These are phyloP conservation scores for Ectobius pallidus DNA, from an alignment of 2,888 invertebrate genomes.

Conservation along the genomic window DNA sequence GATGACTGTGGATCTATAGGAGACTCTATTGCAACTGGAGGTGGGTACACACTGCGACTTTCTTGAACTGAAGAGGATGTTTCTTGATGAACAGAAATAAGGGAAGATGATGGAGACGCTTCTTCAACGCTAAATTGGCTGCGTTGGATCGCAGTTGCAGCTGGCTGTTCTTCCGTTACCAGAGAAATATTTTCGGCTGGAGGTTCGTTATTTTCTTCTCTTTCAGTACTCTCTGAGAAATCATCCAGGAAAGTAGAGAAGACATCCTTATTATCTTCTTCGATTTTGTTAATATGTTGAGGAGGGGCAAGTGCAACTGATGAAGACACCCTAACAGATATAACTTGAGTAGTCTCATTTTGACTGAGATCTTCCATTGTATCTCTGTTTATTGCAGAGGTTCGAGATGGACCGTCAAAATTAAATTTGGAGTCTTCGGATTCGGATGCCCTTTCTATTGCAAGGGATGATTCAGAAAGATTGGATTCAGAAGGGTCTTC, in stretches of 20 bases:
- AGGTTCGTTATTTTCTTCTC: background rate
- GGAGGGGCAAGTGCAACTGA: conserved; percentile 50
- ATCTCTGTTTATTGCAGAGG: too few relatives aligned
- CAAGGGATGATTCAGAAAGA: too few relatives aligned
- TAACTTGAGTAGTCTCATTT: conserved; percentile 50
- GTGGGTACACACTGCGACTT: background rate
- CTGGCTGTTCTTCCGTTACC: conserved; percentile 41
- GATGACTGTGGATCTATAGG: background rate
- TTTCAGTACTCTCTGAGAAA: background rate
- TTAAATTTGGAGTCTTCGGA: too few relatives aligned
- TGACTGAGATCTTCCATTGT: background rate
- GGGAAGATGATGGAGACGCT: conserved; percentile 39
- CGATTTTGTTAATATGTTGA: background rate
- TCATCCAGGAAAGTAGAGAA: conserved; percentile 38
- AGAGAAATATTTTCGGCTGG: conserved; percentile 26
- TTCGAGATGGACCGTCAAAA: too few relatives aligned
- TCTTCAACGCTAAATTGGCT: conserved; percentile 47
- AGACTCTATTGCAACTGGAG: background rate
- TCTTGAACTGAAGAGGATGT: background rate
- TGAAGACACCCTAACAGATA: conserved; percentile 61
- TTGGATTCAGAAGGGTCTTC: too few relatives aligned
- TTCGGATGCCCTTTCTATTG: too few relatives aligned
- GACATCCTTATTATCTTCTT: conserved; percentile 41
- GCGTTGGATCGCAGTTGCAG: conserved; percentile 44
- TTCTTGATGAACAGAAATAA: conserved; percentile 9